A percentile compares a stretch with the other conserved stretches of the same genome.
phyloP scores from a whole-genome alignment of 2,113 vertebrate species.

The Upupa epops region DNA sequence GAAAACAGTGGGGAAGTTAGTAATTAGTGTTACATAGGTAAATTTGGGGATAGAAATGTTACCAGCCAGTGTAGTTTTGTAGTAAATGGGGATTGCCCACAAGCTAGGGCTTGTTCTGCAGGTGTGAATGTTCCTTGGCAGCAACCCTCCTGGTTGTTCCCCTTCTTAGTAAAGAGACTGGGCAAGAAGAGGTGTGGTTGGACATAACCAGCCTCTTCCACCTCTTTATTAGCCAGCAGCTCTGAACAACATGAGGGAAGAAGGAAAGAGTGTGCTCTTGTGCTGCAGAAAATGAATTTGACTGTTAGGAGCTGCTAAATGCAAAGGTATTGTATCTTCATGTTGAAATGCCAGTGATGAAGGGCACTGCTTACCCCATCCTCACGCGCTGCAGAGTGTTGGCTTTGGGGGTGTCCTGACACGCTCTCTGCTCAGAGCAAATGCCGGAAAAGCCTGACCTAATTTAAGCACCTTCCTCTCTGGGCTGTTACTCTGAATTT shows the following conservation, averaged over 20 bases:
- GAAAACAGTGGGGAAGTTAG: background rate
- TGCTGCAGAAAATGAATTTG: background rate
- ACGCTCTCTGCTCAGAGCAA: background rate
- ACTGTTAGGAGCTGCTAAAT: background rate
- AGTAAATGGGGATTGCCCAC: background rate
- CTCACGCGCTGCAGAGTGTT: background rate
- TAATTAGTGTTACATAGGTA: background rate
- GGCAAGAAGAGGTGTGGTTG: background rate
- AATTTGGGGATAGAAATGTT: background rate
- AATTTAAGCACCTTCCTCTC: background rate
- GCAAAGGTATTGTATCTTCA: background rate
- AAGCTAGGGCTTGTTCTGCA: background rate
- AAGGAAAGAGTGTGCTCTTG: background rate
- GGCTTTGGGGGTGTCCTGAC: background rate
- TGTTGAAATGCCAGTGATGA: background rate
- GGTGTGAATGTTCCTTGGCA: too few relatives aligned
- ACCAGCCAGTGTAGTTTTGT: background rate
- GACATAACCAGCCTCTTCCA: background rate
- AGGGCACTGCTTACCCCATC: background rate
- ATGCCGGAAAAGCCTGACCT: background rate
- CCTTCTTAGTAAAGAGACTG: background rate
- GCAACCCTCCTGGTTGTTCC: too few relatives aligned
- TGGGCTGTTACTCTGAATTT: background rate
- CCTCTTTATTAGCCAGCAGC: background rate
- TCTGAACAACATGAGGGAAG: background rate